A percentile compares a stretch with the other conserved stretches of the same genome.
Conservation (phyloP, 2,797 vertebrate genomes). For the Myotis daubentonii region DNA sequence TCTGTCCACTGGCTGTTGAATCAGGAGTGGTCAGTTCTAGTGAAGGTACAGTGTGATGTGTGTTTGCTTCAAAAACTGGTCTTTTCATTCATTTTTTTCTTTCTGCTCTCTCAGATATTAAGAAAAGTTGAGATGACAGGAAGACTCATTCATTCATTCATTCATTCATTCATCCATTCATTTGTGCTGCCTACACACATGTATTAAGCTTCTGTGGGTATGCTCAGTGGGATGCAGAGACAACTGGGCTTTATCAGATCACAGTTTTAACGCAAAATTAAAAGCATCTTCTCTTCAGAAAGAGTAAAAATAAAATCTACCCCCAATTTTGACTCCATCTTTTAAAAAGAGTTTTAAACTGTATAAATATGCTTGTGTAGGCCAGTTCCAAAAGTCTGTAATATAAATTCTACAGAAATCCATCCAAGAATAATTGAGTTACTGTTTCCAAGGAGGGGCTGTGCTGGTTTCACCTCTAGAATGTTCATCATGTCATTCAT, state of each 20-base stretch:
- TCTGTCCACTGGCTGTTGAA: neutral
- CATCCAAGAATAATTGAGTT: slow-evolving; percentile 21
- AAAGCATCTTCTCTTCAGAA: slow-evolving; percentile 24
- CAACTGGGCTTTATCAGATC: neutral
- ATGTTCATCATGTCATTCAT: neutral
- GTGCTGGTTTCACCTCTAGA: neutral
- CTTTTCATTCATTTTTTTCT: neutral
- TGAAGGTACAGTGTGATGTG: neutral
- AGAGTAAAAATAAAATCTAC: slow-evolving; percentile 41
- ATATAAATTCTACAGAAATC: slow-evolving; percentile 35
- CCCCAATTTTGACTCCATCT: neutral
- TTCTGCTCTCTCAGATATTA: neutral
- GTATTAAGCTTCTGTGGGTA: neutral
- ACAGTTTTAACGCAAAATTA: neutral
- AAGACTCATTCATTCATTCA: neutral
- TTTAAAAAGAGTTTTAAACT: slow-evolving; percentile 52
- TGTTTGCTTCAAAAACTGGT: neutral
- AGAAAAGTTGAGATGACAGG: neutral
- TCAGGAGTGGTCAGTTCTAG: neutral
- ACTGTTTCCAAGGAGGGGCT: neutral
- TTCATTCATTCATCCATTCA: neutral
- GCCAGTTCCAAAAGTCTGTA: slow-evolving; percentile 3
- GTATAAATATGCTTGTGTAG: slow-evolving; percentile 9
- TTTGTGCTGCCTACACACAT: neutral
- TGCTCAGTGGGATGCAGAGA: neutral